Percentiles rank a stretch among this genome's conserved stretches.
These are phyloP conservation scores for Orchesella cincta DNA, from an alignment of 1,140 invertebrate species.

Conservation along the genomic window DNA sequence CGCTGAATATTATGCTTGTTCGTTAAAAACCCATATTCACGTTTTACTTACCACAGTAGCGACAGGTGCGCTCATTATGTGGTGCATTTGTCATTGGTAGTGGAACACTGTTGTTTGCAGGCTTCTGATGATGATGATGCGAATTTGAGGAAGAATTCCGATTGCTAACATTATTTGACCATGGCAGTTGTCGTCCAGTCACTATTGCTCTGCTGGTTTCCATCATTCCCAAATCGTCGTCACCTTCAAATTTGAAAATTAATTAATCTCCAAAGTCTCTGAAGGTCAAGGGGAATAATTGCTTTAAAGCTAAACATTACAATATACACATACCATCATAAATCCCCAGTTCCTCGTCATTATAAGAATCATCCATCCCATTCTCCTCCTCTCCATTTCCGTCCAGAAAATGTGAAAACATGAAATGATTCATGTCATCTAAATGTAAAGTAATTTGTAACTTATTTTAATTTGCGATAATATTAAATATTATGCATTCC, in stretches of 20 bases:
- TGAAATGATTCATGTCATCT: constrained; percentile 5
- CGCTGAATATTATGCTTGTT: too few species aligned
- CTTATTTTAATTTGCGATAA: neutral
- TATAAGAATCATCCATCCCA: constrained; percentile 4
- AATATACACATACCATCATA: constrained; percentile 11
- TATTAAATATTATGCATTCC: neutral
- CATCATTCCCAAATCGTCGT: neutral
- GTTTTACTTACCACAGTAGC: constrained; percentile 1
- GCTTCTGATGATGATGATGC: too few species aligned
- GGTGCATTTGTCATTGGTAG: neutral
- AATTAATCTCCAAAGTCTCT: neutral
- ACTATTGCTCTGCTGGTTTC: neutral
- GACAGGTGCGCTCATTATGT: constrained; percentile 22
- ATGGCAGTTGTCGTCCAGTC: neutral
- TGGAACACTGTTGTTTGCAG: too few species aligned
- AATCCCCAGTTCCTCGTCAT: constrained; percentile 1
- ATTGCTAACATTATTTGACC: neutral
- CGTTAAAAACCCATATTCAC: too few species aligned
- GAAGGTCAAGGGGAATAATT: too few species aligned
- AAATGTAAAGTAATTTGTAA: neutral
- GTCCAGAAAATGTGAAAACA: constrained; percentile 23
- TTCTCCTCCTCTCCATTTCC: neutral
- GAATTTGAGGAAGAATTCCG: neutral
- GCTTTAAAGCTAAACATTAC: too few species aligned
- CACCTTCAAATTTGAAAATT: neutral